Base-by-base conservation (phyloP, 2,797 vertebrate genomes). In the Discoglossus pictus region DNA sequence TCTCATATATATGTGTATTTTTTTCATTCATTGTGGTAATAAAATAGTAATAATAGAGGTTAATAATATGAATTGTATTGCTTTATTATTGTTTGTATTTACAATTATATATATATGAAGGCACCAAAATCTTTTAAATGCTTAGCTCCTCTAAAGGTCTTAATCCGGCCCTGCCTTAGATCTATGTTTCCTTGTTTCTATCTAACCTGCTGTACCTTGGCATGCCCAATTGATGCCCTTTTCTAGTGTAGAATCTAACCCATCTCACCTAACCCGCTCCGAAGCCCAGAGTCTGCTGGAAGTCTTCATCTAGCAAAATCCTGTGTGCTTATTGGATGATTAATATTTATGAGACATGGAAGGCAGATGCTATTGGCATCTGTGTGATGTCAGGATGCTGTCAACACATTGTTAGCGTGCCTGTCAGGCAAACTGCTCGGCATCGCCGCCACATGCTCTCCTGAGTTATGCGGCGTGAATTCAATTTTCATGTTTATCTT, bases 341-440 rank as follows among this genome's bases (percentile, higher is more conserved):
- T 79, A 82, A 84, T 85, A 81, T 80, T 84, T 67, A 83, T 77
- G 79, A 75, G 66, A 60, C 76, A 73, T 70, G 78, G 76, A 25
- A 79, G 80, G 81, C 88, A 90, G 89, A 89, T 92, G 88, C 78
- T 79, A 71, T 56, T 83, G 83, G 88, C 89, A 91, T 90, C 89
- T 90, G 89, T 80, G 82, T 79, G 82, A 84, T 87, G 87, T 89
- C 89, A 90, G 80, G 77, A 65, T 82, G 83, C 86, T 90, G 89
- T 88, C 89, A 88, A 88, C 87, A 86, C 87, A 81, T 82, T 85
- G 87, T 89, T 88, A 90, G 86, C 78, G 56, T 82, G 46, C 66
- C 79, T 77, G 88, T 86, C 78, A 81, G 86, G 83, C 81, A 76
- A 86, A 82, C 81, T 74, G 85, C 85, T 85, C 82, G 83, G 82